Evolutionary conservation across 2,888 invertebrate genomes (phyloP), one percentile per base, ranked within the genome.

Genomic region (Rotaria macrura): DNA sequence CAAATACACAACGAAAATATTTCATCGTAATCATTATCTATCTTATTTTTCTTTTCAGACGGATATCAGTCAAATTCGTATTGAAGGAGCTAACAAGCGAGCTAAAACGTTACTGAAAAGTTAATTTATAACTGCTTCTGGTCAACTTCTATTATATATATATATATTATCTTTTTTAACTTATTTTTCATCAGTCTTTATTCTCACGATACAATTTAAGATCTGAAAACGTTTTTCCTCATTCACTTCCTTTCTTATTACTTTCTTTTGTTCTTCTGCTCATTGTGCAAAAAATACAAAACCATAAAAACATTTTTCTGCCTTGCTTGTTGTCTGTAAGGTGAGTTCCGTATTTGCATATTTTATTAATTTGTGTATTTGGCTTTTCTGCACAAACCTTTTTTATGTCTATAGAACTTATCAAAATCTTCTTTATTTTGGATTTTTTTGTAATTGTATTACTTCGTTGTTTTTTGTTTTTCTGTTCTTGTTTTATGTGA

Each of bases 11-110:
- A 83, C 9, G 2, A 38, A 57, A 38, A n/a, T 85, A n/a, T 4
- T 54, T 65, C 9, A 29, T 43, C 12, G 5, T 65, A 84, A 43
- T 85, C 83, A 7, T n/a, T 72, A 40, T 43, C 43, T 43, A 14
- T 7, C 40, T 4, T 40, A 2, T 23, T 43, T 12, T 38, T 6
- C 40, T 74, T 43, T 84, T 89, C 90, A 92, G 92, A 91, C 91
- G 57, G 89, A 89, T 88, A 92, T 96, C 89, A 97, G 97, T 92
- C 95, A 96, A 93, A 94, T 94, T 90, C 94, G 96, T 93, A 96
- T 97, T 94, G 94, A 94, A 92, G 94, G 95, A 92, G 97, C 97
- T 91, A 97, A 97, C 93, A 95, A 96, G 93, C 94, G 96, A 90
- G 96, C 97, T 91, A 95, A 95, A 93, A 96, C 96, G 92, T 94